phyloP scores from a whole-genome alignment of 2,888 invertebrate species.

The Oxystoma pomonae region DNA sequence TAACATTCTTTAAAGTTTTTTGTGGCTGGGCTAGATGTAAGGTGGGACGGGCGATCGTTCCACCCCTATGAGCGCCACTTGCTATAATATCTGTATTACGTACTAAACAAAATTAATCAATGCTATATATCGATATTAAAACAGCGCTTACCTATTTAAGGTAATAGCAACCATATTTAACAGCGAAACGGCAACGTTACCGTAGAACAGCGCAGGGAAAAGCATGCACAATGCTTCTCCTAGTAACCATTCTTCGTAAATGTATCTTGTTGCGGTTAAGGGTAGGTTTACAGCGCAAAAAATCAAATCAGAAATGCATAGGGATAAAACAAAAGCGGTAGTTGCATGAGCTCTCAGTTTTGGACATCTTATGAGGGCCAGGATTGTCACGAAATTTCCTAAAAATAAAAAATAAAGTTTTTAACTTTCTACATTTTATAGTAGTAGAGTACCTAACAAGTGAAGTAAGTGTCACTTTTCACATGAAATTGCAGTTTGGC shows the following conservation, averaged over 20 bases:
- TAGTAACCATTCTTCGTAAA: conserved; percentile 75
- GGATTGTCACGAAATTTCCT: conserved; percentile 80
- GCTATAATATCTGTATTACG: too few species aligned
- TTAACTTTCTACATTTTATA: too few species aligned
- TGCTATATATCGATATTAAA: too few species aligned
- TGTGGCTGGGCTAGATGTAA: too few species aligned
- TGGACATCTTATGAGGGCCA: conserved; percentile 72
- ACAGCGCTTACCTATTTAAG: conserved; percentile 72
- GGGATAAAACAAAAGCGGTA: conserved; percentile 81
- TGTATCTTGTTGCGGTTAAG: conserved; percentile 76
- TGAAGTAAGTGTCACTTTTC: too few species aligned
- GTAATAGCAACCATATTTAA: conserved; percentile 89
- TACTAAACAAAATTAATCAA: too few species aligned
- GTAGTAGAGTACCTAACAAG: too few species aligned
- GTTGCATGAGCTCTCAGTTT: conserved; percentile 80
- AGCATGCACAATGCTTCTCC: conserved; percentile 74
- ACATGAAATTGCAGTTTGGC: too few species aligned
- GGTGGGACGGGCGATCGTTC: too few species aligned
- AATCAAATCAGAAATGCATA: conserved; percentile 80
- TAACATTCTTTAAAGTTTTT: too few species aligned
- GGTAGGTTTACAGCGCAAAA: conserved; percentile 84
- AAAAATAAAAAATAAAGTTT: conserved; percentile 39
- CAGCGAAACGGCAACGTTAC: conserved; percentile 83
- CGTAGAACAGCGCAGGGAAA: conserved; percentile 86
- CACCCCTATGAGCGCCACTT: too few species aligned